Percentiles rank a stretch among this genome's conserved stretches.
Conservation (phyloP, 2,797 vertebrate species). For the Pangasius mekongensis region DNA sequence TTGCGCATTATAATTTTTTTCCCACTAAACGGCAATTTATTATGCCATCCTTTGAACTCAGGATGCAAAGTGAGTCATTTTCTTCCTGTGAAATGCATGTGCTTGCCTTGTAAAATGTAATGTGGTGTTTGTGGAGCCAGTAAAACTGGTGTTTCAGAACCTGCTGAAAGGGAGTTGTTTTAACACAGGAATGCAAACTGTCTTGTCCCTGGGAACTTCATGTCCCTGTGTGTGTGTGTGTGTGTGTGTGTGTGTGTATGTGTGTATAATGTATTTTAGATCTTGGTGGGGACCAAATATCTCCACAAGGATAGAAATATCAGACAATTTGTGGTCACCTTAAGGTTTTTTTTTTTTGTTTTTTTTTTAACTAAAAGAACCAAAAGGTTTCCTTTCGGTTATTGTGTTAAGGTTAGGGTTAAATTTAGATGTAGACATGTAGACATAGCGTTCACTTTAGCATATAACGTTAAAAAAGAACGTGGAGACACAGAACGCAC, state of each 20-base stretch:
- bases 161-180: slow-evolving; percentile 61
- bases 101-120: slow-evolving; percentile 51
- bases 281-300: background rate
- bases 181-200: slow-evolving; percentile 70
- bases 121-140: slow-evolving; percentile 62
- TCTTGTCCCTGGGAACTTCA: slow-evolving; percentile 33
- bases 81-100: slow-evolving; percentile 25
- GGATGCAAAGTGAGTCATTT: slow-evolving; percentile 6
- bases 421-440: background rate
- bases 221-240: slow-evolving; percentile 20
- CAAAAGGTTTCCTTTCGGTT: background rate
- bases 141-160: slow-evolving; percentile 73
- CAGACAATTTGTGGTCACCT: background rate
- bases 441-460: background rate
- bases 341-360: background rate
- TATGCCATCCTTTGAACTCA: background rate
- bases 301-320: background rate
- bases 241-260: slow-evolving; percentile 10
- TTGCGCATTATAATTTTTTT: background rate
- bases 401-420: background rate
- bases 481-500: background rate
- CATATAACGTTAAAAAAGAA: background rate
- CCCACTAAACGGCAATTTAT: background rate
- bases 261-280: background rate
- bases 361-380: background rate